Base-by-base conservation (phyloP, 2,888 invertebrate species). In the Hirtodrosophila cameraria region DNA sequence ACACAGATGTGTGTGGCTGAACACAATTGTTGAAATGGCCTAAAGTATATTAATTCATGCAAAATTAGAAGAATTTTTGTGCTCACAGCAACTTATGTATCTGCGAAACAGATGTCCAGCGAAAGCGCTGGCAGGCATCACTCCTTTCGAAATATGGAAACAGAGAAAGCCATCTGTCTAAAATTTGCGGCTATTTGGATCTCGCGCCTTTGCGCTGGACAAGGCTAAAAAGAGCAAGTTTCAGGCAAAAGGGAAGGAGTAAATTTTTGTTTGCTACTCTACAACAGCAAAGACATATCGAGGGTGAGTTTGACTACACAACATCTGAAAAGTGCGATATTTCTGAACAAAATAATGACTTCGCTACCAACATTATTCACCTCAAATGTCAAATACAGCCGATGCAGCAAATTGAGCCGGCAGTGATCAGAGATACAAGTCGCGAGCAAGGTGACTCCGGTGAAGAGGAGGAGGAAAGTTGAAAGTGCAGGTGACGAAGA, bases 41-140 rank as follows among this genome's bases (percentile, higher is more conserved):
- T 43, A 28, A 33, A 42, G 53, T 23, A 9, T 53, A 2, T 12
- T 53, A 5, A 30, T 30, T 8, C 53, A 54, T 11, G 45, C 53
- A 13, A 53, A 27, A 7, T 18, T 53, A 3, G 5, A 13, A 8
- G 20, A 53, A 28, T 43, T 36, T 33, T 18, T 42, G 15, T 41
- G 41, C 15, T 11, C 31, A 11, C 11, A 43, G 18, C 16, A 30
- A 3, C 16, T 31, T 7, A 25, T 25, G 6, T 25, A 25, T 6
- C 1, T 25, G 8, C 25, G 25, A 25, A 25, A 25, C 25, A 25
- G 25, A 30, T 30, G 30, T n/a, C n/a, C n/a, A n/a, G n/a, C n/a
- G n/a, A n/a, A n/a, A n/a, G n/a, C n/a, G n/a, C n/a, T n/a, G n/a
- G n/a, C n/a, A n/a, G n/a, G 12, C 2, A 3, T 12, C 1, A 49